Evolutionary conservation across 1,140 invertebrate species (phyloP).

Genomic region (Temnothorax curvispinosus): DNA sequence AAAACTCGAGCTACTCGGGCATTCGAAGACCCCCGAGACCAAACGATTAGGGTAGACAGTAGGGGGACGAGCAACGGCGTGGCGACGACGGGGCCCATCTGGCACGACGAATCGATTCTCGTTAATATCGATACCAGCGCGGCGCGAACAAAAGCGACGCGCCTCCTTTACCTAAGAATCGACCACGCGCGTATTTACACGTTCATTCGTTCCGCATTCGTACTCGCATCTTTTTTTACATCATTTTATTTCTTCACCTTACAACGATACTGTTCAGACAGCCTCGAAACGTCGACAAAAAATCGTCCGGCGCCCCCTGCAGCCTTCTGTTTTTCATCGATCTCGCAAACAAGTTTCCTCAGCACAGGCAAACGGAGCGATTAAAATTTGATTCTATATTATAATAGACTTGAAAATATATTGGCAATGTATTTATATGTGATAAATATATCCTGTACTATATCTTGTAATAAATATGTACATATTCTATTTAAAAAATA

Average conservation of each 20-base stretch:
- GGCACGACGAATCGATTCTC: constrained; percentile 77
- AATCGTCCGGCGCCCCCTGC: constrained; percentile 18
- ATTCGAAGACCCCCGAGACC: constrained; percentile 35
- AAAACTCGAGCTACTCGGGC: constrained; percentile 48
- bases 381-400: neutral
- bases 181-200: constrained; percentile 78
- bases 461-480: too few species aligned
- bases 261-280: neutral
- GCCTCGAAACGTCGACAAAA: constrained; percentile 12
- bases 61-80: constrained; percentile 25
- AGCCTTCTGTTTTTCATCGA: constrained; percentile 15
- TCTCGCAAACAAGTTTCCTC: constrained; percentile 35
- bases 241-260: constrained; percentile 30
- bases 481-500: too few species aligned
- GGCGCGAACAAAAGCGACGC: constrained; percentile 70
- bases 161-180: constrained; percentile 43
- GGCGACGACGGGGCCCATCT: neutral
- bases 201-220: constrained; percentile 77
- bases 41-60: constrained; percentile 43
- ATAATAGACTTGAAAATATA: neutral
- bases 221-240: constrained; percentile 58
- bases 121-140: constrained; percentile 77
- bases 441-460: neutral
- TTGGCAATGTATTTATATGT: neutral
- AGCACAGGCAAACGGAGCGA: neutral